Base-by-base conservation (phyloP, 1,140 invertebrate genomes). In the Drosophila pectinifera region DNA sequence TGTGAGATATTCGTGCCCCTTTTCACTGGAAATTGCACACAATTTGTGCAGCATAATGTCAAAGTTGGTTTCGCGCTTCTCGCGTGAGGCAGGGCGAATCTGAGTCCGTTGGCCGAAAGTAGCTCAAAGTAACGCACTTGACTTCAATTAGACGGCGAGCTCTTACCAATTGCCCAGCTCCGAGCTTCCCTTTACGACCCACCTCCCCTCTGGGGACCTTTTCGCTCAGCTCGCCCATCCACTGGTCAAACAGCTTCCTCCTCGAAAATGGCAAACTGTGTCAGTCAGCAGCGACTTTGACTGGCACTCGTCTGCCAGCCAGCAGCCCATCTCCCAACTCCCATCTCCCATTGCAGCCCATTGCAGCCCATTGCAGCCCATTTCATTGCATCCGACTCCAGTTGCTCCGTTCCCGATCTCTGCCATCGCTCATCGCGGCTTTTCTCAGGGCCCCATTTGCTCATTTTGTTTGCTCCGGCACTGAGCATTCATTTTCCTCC, bases 41-140 rank as follows among this genome's bases (percentile, higher is more conserved):
- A 76, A 78, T 89, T 89, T 89, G 76, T 78, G 83, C 76, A 65
- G 64, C 67, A 88, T 89, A 88, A 88, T 88, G 84, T 89, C 83
- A 88, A 88, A 88, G 84, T 83, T 83, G 63, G 63, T 73, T 77
- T 63, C 34, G 48, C 20, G 8, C 8, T 28, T 63, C 54, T 58
- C 41, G 36, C 43, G 45, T 36, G 26, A 42, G 24, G 26, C 31
- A 18, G 5, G 36, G 18, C n/a, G 48, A 62, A 73, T 53, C 39
- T 39, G 63, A 67, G 22, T 42, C 53, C 73, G 68, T 63, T 53
- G 62, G 51, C 62, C 68, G 53, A 75, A 76, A 58, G 55, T 43
- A 28, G 43, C 82, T 67, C 76, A 68, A 48, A 78, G 83, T 77
- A 61, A 78, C 76, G 69, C 79, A 73, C 69, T 79, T 73, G 75